Evolutionary conservation across 1,140 invertebrate genomes (phyloP), one percentile per base, ranked within the genome.

Genomic region (Macrobrachium rosenbergii): DNA sequence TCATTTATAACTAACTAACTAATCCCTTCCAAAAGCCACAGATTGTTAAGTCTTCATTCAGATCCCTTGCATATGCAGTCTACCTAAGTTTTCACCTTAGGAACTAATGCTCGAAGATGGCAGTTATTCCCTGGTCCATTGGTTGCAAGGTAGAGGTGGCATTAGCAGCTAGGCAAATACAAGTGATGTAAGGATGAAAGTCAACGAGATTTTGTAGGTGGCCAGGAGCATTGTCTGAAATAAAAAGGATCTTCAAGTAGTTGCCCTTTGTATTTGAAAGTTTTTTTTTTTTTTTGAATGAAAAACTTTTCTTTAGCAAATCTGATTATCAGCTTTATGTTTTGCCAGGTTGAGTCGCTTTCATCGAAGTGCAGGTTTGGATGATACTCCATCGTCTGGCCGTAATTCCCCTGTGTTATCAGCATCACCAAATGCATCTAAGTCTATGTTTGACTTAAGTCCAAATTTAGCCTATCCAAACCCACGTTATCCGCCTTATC

Each of bases 291-390:
- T 79, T 37, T 12, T 0, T 28, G 23, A 28, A 28, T 28, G 12
- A 16, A 28, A n/a, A 12, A 14, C 17, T 72, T 28, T 23, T 14
- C 8, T 23, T 2, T 72, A 28, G n/a, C 12, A 52, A 52, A 5
- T 52, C 12, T 52, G 2, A 52, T 8, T 52, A 52, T 52, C 12
- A 10, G 52, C 6, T 72, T 72, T 72, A 6, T 28, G 37, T 72
- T 2, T 80, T 77, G 43, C 14, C 80, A 88, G 91, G 78, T 94
- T 98, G 89, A 99, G 98, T 89, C 94, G 98, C 90, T 99, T 99
- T 93, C 98, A 99, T 91, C 94, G 97, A 90, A 99, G 97, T 90
- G 98, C 98, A 78, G 99, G 98, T 12, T 92, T 99, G 62, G 95
- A 94, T 89, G 94, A 94, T 64, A 90, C 91, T 79, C 94, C 76